Base-by-base conservation (phyloP, 2,888 invertebrate species). In the Lasiommata megera region DNA sequence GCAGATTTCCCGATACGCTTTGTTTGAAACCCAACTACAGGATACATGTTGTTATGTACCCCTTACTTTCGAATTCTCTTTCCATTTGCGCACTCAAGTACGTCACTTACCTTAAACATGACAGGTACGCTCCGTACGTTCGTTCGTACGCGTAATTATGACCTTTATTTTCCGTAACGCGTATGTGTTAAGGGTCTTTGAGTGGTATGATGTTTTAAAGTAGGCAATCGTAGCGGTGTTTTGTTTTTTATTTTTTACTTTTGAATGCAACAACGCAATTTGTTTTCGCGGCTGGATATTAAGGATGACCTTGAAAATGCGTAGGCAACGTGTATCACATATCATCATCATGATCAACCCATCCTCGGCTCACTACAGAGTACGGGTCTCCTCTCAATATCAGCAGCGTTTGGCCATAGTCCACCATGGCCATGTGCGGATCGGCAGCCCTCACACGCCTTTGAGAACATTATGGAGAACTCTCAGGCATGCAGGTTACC, bases 1-100 rank as follows among this genome's bases (percentile, higher is more conserved):
- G 62, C 62, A 66, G 70, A 71, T 70, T 69, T 72, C 70, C 78
- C 80, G 76, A 80, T 82, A 77, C 73, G 71, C 74, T 72, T 73
- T 72, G 77, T 73, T 74, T 59, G 62, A 60, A 65, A 58, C 56
- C 54, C 61, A 62, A 62, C 62, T 54, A 58, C 60, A 50, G 40
- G 53, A 53, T 58, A 31, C 54, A 58, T 58, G 60, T 62, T 58
- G 56, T 60, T 65, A 61, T 63, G 50, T 63, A 65, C 61, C 61
- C n/a, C 54, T 63, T 56, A 66, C 63, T 66, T 58, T 59, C 64
- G 58, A 65, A 67, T 67, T 67, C 67, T 64, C 64, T 64, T 67
- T 67, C 63, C 67, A 63, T 66, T 66, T 67, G 63, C 59, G 58
- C 61, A 65, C 60, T 65, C 63, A 54, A 63, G 62, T 61, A 61